Evolutionary conservation across 2,888 invertebrate species (phyloP), one percentile per base, ranked within the genome.

Genomic region (Gnatocerus cornutus): DNA sequence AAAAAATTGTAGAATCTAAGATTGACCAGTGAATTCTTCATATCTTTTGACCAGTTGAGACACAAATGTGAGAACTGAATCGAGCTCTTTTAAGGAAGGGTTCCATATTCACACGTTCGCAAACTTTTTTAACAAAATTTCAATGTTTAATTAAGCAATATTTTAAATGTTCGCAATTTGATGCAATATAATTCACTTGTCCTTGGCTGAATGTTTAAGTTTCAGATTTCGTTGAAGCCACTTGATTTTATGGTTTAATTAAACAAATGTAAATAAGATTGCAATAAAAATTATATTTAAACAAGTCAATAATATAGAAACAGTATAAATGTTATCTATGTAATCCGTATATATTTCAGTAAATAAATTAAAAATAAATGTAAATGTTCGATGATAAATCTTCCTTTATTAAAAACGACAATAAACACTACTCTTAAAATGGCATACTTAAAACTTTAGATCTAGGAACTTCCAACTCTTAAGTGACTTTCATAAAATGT

Each of bases 241-340:
- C 46, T 33, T 61, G 8, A 50, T 50, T 61, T 61, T 61, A 21
- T 59, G 46, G 21, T 46, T 63, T 46, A 46, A 68, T 48, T 64
- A 73, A 74, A 77, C 76, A 75, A 76, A 76, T 80, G 81, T 80
- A 80, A 79, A 80, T 79, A 79, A 78, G 67, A 67, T 52, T 75
- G 79, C 79, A 80, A 80, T 80, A 81, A 81, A 79, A 71, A 62
- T 69, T 72, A 76, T 73, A 74, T 74, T 74, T 77, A 79, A 79
- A 77, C 69, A 73, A 78, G 77, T 78, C 79, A 77, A 78, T 78
- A 78, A 80, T 74, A 75, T 78, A 76, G 74, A 74, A 72, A 71
- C 68, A 71, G 68, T 64, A 73, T 79, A 75, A 77, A 79, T 79
- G 78, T 79, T 76, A 74, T 76, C 73, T 73, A 74, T 80, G 79